Percentiles rank a stretch among this genome's conserved stretches.
These are phyloP conservation scores for Globodera ellingtonae DNA, from an alignment of 1,140 invertebrate species.

Conservation along the genomic window DNA sequence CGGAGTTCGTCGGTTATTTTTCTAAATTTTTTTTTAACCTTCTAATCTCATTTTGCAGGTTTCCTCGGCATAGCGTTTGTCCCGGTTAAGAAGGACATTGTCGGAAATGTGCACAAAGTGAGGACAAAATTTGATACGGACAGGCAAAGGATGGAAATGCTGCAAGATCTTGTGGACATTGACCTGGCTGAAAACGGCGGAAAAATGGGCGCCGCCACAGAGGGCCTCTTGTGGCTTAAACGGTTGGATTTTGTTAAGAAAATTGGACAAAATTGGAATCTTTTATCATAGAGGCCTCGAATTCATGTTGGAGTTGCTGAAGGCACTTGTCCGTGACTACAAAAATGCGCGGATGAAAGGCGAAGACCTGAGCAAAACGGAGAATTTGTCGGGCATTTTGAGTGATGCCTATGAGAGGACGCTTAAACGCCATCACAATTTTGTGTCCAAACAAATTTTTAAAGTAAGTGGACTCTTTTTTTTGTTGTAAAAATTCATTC, in stretches of 20 bases:
- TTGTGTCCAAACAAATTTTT: constrained; percentile 52
- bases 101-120: constrained; percentile 51
- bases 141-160: constrained; percentile 27
- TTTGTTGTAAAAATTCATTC: not conserved
- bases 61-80: constrained; percentile 52
- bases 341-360: constrained; percentile 4
- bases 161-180: constrained; percentile 47
- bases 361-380: constrained; percentile 26
- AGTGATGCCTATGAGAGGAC: constrained; percentile 45
- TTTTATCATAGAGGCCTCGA: constrained; percentile 42
- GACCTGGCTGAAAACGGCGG: constrained; percentile 46
- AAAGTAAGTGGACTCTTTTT: constrained; percentile 38
- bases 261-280: constrained; percentile 4
- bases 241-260: constrained; percentile 27
- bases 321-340: constrained; percentile 46
- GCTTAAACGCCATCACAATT: constrained; percentile 52
- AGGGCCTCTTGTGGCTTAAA: constrained; percentile 54
- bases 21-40: constrained; percentile 16
- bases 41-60: constrained; percentile 29
- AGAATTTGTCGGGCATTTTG: constrained; percentile 37
- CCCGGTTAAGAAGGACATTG: constrained; percentile 53
- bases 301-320: constrained; percentile 51
- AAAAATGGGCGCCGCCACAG: constrained; percentile 46
- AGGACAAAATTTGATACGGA: constrained; percentile 44
- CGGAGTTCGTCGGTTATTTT: constrained; percentile 48